Conservation (phyloP, 2,797 vertebrate species). For the Hirundo rustica region DNA sequence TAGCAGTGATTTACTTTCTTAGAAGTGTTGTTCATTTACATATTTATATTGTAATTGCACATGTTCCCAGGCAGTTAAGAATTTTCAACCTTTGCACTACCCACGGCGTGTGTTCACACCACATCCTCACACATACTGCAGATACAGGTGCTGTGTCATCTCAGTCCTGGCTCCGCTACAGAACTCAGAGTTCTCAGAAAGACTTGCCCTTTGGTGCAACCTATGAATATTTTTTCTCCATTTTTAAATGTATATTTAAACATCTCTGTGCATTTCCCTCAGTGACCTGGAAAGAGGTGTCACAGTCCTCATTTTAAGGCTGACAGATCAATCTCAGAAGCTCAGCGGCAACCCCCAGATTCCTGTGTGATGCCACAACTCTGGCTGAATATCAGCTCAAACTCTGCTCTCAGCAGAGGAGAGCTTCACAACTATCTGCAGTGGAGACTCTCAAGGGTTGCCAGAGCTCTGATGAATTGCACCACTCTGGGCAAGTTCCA, state of each 20-base stretch:
- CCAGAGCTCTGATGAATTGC: not conserved
- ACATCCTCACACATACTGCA: not conserved
- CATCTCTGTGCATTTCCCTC: not conserved
- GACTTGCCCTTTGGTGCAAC: not conserved
- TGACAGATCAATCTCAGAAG: not conserved
- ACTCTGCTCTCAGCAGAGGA: not conserved
- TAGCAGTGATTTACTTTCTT: not conserved
- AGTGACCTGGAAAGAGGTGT: not conserved
- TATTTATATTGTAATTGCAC: conserved; percentile 13
- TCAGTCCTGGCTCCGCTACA: not conserved
- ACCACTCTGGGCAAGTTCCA: not conserved
- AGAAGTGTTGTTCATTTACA: not conserved
- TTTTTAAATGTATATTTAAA: not conserved
- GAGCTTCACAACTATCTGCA: not conserved
- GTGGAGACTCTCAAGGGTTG: not conserved
- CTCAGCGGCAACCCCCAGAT: not conserved
- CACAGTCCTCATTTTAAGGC: not conserved
- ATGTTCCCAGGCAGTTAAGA: not conserved
- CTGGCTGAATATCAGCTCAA: not conserved
- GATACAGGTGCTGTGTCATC: not conserved
- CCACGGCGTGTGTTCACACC: not conserved
- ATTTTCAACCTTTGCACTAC: conserved; percentile 9
- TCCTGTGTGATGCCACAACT: not conserved
- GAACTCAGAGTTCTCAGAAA: not conserved
- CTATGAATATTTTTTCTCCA: not conserved